phyloP scores from a whole-genome alignment of 2,113 vertebrate genomes.

The Gavia stellata region DNA sequence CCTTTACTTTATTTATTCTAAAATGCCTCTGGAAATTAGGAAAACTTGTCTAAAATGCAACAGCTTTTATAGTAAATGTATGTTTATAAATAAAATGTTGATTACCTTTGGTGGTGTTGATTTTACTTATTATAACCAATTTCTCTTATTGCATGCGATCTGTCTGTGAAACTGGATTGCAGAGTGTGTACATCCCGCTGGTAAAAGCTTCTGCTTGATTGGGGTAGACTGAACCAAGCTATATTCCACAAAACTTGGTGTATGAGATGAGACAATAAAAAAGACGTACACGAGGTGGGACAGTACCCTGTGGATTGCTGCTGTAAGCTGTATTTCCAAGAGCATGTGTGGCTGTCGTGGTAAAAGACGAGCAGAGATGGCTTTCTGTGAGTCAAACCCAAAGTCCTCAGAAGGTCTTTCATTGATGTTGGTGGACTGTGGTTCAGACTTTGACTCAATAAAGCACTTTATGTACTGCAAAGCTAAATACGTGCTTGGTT shows the following conservation, averaged over 20 bases:
- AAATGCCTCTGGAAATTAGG: constrained; percentile 86
- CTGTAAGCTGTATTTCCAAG: background rate
- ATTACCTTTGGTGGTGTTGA: constrained; percentile 58
- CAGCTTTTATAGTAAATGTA: constrained; percentile 94
- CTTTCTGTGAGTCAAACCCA: background rate
- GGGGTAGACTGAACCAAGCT: background rate
- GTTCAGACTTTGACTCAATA: background rate
- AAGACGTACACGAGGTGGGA: background rate
- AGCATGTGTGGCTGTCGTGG: background rate
- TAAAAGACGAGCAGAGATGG: background rate
- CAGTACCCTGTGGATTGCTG: background rate
- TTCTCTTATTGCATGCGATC: fast-evolving
- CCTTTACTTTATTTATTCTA: constrained; percentile 93
- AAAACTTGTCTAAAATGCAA: constrained; percentile 86
- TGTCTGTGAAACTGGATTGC: background rate
- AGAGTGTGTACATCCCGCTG: background rate
- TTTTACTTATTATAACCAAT: background rate
- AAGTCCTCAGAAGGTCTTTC: background rate
- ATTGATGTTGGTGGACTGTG: background rate
- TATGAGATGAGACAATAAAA: background rate
- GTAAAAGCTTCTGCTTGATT: background rate
- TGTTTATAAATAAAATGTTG: constrained; percentile 99
- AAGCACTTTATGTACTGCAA: background rate
- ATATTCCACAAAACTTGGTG: background rate
- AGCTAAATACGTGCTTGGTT: background rate